Conservation (phyloP, 2,797 vertebrate genomes). For the Novumbra hubbsi region DNA sequence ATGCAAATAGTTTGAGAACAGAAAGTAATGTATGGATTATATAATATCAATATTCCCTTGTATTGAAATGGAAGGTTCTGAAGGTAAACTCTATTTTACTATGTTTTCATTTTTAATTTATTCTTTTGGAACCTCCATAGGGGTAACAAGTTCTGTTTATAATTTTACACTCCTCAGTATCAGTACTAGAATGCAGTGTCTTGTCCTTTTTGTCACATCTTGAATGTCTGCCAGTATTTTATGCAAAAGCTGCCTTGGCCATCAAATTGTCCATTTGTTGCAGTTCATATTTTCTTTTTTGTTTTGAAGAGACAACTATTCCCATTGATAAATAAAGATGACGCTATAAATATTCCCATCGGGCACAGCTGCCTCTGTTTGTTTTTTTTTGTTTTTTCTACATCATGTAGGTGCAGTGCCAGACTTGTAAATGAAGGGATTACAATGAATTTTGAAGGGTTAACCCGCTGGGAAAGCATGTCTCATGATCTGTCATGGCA, state of each 20-base stretch:
- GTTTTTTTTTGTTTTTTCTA: slow-evolving; percentile 48
- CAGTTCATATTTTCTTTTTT: slow-evolving; percentile 42
- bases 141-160: slow-evolving; percentile 55
- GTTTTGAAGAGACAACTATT: slow-evolving; percentile 55
- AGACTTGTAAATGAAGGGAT: not conserved
- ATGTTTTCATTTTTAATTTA: slow-evolving; percentile 59
- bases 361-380: slow-evolving; percentile 42
- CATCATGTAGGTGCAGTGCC: slow-evolving; percentile 28
- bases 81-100: slow-evolving; percentile 57
- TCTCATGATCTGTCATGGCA: slow-evolving; percentile 15
- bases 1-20: slow-evolving; percentile 57
- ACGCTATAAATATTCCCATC: slow-evolving; percentile 50
- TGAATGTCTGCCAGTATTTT: slow-evolving; percentile 75
- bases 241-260: slow-evolving; percentile 77
- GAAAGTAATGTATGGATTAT: slow-evolving; percentile 37
- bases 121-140: slow-evolving; percentile 60
- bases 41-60: slow-evolving; percentile 38
- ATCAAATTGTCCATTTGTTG: slow-evolving; percentile 57
- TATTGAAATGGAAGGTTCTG: slow-evolving; percentile 62
- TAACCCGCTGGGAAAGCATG: not conserved
- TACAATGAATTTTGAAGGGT: not conserved
- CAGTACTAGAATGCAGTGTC: slow-evolving; percentile 60
- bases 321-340: slow-evolving; percentile 57
- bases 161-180: slow-evolving; percentile 72
- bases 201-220: slow-evolving; percentile 42